These are phyloP conservation scores for Saimiri boliviensis DNA, from an alignment of 2,113 vertebrate species.

Conservation along the genomic window DNA sequence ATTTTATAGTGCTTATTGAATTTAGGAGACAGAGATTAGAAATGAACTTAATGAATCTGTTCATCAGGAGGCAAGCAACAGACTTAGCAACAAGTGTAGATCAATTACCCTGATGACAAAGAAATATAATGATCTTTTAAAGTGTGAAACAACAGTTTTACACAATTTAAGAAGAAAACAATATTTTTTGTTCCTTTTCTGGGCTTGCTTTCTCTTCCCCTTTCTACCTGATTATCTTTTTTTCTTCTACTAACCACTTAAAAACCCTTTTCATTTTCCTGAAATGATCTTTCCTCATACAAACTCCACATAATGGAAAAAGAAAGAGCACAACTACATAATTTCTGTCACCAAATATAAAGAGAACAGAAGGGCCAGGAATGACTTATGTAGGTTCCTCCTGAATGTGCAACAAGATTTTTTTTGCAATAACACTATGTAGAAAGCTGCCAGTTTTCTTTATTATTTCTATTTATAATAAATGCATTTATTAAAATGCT, in stretches of 20 bases:
- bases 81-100: constrained; percentile 69
- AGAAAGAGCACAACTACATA: neutral
- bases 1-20: constrained; percentile 75
- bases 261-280: neutral
- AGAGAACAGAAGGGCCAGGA: constrained; percentile 35
- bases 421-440: constrained; percentile 22
- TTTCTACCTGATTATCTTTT: neutral
- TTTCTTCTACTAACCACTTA: neutral
- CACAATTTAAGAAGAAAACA: constrained; percentile 21
- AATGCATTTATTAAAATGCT: neutral
- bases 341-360: constrained; percentile 41
- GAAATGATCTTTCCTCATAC: neutral
- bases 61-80: constrained; percentile 65
- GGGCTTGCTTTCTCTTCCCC: neutral
- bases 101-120: constrained; percentile 71
- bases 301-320: constrained; percentile 11
- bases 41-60: constrained; percentile 67
- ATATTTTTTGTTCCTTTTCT: neutral
- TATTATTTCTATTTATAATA: constrained; percentile 69
- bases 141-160: constrained; percentile 22
- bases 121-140: constrained; percentile 68
- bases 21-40: constrained; percentile 73
- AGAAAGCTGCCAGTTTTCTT: constrained; percentile 46
- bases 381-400: neutral
- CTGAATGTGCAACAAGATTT: constrained; percentile 15